These are phyloP conservation scores for Malurus melanocephalus DNA, from an alignment of 2,113 vertebrate species.

Conservation along the genomic window DNA sequence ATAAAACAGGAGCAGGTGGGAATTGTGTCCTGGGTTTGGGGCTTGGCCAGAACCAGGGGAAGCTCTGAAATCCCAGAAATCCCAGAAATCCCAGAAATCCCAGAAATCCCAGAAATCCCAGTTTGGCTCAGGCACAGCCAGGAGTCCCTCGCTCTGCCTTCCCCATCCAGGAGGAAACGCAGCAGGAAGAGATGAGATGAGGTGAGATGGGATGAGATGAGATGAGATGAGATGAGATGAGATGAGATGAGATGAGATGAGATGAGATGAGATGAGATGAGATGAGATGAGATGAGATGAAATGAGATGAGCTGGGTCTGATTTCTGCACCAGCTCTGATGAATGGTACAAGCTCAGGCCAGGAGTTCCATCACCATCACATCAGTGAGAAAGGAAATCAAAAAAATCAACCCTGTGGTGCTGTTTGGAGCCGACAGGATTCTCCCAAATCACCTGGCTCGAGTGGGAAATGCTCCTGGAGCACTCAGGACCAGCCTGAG, in stretches of 20 bases:
- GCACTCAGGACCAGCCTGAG: slow-evolving; percentile 24
- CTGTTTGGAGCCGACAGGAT: not conserved
- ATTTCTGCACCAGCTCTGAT: not conserved
- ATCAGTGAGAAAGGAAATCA: not conserved
- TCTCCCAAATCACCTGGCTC: slow-evolving; percentile 20
- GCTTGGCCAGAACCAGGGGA: not conserved
- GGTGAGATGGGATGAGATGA: no score
- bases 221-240: no score
- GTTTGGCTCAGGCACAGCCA: not conserved
- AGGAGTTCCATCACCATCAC: not conserved
- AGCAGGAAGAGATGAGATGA: not conserved
- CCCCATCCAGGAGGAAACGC: not conserved
- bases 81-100: not conserved
- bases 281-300: no score
- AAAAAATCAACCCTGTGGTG: not conserved
- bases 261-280: no score
- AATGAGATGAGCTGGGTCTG: no score
- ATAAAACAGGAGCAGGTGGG: not conserved
- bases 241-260: no score
- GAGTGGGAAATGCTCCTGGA: not conserved
- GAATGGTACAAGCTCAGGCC: not conserved
- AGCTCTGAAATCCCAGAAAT: not conserved
- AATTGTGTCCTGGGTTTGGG: fast-evolving
- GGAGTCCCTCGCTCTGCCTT: not conserved
- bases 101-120: not conserved